phyloP scores from a whole-genome alignment of 2,797 vertebrate species.

The Dendrocincla tyrannina region DNA sequence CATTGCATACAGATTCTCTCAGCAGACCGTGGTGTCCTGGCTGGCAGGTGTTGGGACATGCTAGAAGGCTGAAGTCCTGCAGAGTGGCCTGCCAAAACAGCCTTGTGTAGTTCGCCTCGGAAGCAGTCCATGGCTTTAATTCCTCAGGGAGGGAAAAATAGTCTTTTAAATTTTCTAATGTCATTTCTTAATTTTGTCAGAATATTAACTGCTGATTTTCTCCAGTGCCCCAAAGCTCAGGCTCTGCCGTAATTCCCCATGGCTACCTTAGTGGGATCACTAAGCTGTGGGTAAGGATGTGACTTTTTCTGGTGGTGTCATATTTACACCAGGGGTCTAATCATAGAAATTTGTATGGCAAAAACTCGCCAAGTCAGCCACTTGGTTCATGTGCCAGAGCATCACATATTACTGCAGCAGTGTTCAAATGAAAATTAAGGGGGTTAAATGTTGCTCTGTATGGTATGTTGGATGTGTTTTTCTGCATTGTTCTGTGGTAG shows the following conservation, averaged over 20 bases:
- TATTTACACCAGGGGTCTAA: neutral
- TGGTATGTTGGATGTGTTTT: neutral
- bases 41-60: neutral
- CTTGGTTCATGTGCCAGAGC: neutral
- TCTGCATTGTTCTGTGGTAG: neutral
- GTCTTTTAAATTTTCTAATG: neutral
- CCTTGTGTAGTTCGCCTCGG: neutral
- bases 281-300: neutral
- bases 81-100: neutral
- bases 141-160: rapidly evolving
- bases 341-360: neutral
- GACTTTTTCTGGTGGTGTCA: constrained; percentile 1
- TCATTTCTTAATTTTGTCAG: neutral
- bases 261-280: neutral
- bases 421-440: neutral
- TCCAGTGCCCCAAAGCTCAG: neutral
- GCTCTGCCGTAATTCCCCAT: neutral
- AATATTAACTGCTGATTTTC: neutral
- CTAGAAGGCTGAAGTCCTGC: neutral
- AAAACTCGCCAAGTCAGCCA: neutral
- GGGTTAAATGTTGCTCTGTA: rapidly evolving
- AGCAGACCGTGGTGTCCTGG: neutral
- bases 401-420: neutral
- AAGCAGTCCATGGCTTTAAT: neutral
- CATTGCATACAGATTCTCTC: neutral